Conservation (phyloP, 2,888 invertebrate genomes). For the Andrena dorsata region DNA sequence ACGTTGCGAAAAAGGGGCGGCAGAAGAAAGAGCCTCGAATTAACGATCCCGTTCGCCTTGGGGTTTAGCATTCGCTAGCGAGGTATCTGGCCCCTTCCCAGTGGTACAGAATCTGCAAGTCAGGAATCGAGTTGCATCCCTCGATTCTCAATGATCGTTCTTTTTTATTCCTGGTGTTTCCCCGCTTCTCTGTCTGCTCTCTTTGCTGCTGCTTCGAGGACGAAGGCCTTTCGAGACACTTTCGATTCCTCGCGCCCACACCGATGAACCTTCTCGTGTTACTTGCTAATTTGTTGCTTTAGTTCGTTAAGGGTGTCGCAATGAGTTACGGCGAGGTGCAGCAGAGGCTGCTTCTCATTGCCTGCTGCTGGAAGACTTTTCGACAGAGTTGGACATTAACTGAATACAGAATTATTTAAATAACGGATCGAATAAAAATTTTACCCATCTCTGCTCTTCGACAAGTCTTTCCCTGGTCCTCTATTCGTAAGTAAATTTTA, state of each 20-base stretch:
- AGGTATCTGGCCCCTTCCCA: conserved; percentile 14
- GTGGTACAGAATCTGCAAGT: not conserved
- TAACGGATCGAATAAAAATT: too few species aligned
- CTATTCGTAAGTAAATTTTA: too few species aligned
- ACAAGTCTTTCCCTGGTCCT: too few species aligned
- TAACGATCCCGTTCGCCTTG: conserved; percentile 74
- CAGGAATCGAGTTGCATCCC: conserved; percentile 14
- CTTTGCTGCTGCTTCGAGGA: not conserved
- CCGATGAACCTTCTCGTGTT: not conserved
- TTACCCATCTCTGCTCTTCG: too few species aligned
- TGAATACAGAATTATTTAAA: too few species aligned
- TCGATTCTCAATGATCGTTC: not conserved
- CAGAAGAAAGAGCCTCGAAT: conserved; percentile 9
- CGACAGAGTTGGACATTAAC: too few species aligned
- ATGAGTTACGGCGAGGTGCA: too few species aligned
- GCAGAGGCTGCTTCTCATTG: too few species aligned
- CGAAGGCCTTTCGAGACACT: not conserved
- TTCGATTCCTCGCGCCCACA: not conserved
- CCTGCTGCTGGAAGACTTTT: too few species aligned
- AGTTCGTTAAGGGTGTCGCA: too few species aligned
- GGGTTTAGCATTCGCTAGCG: not conserved
- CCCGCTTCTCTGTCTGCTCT: not conserved
- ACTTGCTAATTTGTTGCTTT: not conserved
- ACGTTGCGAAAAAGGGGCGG: not conserved
- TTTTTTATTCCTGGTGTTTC: not conserved